Percentiles rank a stretch among this genome's conserved stretches.
Conservation (phyloP, 2,888 invertebrate genomes). For the Ferrisia virgata region DNA sequence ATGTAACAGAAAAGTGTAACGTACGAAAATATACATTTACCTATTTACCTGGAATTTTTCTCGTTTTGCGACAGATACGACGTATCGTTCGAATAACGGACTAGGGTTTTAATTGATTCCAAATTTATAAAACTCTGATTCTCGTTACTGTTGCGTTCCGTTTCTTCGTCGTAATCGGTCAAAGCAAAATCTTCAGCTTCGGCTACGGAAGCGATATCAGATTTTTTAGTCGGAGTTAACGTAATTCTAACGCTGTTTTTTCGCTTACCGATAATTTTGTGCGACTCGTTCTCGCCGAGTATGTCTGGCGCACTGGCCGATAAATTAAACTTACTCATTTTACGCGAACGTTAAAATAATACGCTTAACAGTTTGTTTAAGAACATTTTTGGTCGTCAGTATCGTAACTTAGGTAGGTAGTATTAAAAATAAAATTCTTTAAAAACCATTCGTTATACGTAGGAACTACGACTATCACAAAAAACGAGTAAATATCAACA, state of each 20-base stretch:
- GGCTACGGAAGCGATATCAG: neutral
- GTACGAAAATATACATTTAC: no score
- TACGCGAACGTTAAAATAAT: neutral
- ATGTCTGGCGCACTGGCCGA: slow-evolving; percentile 38
- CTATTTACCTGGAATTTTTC: slow-evolving; percentile 15
- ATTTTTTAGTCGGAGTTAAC: slow-evolving; percentile 4
- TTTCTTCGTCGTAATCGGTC: neutral
- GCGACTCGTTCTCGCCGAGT: slow-evolving; percentile 8
- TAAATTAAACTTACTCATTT: slow-evolving; percentile 14
- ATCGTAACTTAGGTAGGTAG: no score
- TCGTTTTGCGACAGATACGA: neutral
- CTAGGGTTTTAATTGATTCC: neutral
- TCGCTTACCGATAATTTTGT: neutral
- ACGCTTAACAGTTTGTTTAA: neutral
- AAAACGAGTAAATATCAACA: neutral
- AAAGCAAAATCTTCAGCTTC: slow-evolving; percentile 27
- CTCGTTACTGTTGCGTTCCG: neutral
- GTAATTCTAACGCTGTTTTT: slow-evolving; percentile 15
- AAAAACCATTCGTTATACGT: neutral
- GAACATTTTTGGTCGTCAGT: no score
- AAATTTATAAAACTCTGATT: neutral
- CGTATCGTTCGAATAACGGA: neutral
- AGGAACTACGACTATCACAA: neutral
- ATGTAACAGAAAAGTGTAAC: no score
- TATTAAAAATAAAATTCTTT: no score